Evolutionary conservation across 2,797 vertebrate species (phyloP).

Genomic region (Leuciscus waleckii): DNA sequence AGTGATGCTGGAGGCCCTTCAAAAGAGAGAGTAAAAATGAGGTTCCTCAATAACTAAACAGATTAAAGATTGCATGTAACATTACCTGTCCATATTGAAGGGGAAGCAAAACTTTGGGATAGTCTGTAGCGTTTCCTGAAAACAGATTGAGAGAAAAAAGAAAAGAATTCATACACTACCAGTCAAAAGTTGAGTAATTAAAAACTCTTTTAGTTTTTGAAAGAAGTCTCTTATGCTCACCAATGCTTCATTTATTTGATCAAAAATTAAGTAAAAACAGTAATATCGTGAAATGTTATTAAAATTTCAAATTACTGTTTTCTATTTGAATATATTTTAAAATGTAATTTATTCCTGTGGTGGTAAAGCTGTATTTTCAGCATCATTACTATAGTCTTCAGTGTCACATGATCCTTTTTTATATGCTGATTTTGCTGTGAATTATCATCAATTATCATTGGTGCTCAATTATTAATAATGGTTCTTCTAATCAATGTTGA

Average conservation of each 20-base stretch:
- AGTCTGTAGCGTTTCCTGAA: conserved; percentile 95
- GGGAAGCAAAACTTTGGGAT: conserved; percentile 93
- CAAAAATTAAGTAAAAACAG: background rate
- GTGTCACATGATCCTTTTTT: background rate
- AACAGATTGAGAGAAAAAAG: conserved; percentile 18
- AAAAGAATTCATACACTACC: background rate
- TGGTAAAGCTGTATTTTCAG: background rate
- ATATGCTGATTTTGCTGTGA: background rate
- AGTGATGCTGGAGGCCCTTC: background rate
- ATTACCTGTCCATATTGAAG: conserved; percentile 89
- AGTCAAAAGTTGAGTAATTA: background rate
- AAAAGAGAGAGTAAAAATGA: background rate
- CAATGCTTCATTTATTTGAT: background rate
- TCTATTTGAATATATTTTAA: background rate
- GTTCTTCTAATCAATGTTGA: background rate
- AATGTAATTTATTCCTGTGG: background rate
- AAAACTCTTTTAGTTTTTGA: background rate
- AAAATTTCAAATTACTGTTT: background rate
- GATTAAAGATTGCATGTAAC: background rate
- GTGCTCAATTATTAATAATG: background rate
- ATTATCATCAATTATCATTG: background rate
- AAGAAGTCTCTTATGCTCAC: background rate
- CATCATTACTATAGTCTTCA: background rate
- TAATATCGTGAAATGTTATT: background rate
- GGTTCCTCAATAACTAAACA: too few species aligned